phyloP scores from a whole-genome alignment of 2,888 invertebrate species.

The Drosophila incognita region DNA sequence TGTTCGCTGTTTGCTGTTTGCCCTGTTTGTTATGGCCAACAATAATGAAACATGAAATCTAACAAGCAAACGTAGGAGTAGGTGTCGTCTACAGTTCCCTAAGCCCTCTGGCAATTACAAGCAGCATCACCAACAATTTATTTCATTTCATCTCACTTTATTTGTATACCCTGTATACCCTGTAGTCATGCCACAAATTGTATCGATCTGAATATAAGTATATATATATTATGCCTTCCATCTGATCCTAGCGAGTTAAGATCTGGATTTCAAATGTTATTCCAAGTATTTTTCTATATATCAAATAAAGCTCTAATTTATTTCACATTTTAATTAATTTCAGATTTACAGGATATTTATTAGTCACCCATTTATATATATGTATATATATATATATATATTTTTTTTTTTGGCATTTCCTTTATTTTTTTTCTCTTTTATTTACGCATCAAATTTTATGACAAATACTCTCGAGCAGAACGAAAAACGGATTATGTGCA shows the following conservation, averaged over 20 bases:
- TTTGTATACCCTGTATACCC: slow-evolving; percentile 14
- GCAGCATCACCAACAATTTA: slow-evolving; percentile 33
- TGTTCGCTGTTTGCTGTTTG: slow-evolving; percentile 3
- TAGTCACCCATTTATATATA: slow-evolving; percentile 9
- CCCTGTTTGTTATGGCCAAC: slow-evolving; percentile 14
- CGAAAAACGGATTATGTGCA: slow-evolving; percentile 74
- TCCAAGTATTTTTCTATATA: fast-evolving
- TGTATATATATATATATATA: neutral
- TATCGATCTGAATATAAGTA: neutral
- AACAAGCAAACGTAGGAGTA: slow-evolving; percentile 30
- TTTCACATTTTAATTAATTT: neutral
- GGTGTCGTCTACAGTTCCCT: slow-evolving; percentile 49
- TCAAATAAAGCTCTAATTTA: too few species aligned
- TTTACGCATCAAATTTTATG: slow-evolving; percentile 78
- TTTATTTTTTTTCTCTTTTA: slow-evolving; percentile 36
- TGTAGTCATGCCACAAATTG: neutral
- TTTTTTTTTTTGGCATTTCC: neutral
- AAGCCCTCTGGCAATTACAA: slow-evolving; percentile 50
- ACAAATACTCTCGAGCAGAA: slow-evolving; percentile 58
- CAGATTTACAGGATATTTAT: slow-evolving; percentile 5
- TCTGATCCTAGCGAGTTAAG: neutral
- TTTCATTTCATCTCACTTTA: slow-evolving; percentile 37
- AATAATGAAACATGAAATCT: slow-evolving; percentile 39
- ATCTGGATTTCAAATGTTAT: fast-evolving
- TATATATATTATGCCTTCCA: neutral